phyloP scores from a whole-genome alignment of 2,797 vertebrate genomes.

The Hephaestus fuliginosus region DNA sequence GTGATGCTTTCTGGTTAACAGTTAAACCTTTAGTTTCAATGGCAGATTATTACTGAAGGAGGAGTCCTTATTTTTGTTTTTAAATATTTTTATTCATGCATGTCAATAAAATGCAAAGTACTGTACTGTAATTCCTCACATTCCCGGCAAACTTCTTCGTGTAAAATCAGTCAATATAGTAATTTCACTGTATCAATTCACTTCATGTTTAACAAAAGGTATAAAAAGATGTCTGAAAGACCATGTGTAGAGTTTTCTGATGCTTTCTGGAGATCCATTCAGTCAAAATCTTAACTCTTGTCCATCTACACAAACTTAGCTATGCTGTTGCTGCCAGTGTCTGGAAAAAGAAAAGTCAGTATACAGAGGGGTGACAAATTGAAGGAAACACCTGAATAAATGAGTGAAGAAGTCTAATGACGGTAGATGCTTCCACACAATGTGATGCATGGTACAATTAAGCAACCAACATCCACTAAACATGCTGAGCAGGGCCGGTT shows the following conservation, averaged over 20 bases:
- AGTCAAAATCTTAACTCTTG: neutral
- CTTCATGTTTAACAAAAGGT: neutral
- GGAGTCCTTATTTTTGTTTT: slow-evolving; percentile 20
- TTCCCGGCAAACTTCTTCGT: neutral
- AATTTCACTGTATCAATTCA: neutral
- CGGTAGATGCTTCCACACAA: no score
- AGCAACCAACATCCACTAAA: no score
- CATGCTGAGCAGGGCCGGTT: no score
- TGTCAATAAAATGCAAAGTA: slow-evolving; percentile 41
- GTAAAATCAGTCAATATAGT: neutral
- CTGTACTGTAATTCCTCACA: neutral
- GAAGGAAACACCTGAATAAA: no score
- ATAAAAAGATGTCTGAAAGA: neutral
- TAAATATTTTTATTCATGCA: slow-evolving; percentile 61
- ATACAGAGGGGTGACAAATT: no score
- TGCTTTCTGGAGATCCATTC: neutral
- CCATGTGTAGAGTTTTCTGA: neutral
- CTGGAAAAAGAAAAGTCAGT: no score
- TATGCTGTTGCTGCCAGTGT: no score
- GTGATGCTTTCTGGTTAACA: neutral
- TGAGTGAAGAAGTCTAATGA: no score
- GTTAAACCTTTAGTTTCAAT: neutral
- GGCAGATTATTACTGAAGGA: neutral
- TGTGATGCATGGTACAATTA: no score
- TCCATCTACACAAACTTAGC: neutral